Evolutionary conservation across 2,888 invertebrate species (phyloP).

Genomic region (Clusia tigrina): DNA sequence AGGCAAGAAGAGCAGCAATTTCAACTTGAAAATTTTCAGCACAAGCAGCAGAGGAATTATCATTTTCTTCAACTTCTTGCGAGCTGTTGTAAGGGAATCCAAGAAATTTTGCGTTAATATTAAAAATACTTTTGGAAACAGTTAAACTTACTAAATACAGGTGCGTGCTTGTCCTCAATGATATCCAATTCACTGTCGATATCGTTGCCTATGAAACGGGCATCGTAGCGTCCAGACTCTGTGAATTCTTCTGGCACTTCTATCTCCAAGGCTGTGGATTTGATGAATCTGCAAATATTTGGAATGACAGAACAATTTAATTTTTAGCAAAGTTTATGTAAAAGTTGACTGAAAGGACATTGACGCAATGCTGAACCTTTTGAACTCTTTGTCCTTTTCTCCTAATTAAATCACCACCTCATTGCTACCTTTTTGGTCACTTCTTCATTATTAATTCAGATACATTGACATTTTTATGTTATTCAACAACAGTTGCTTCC

Average conservation of each 20-base stretch:
- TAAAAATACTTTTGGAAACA: neutral
- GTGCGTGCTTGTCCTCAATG: conserved; percentile 82
- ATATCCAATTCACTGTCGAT: conserved; percentile 84
- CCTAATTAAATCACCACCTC: too few relatives aligned
- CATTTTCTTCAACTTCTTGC: conserved; percentile 81
- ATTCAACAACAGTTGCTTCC: too few relatives aligned
- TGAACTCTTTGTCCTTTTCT: too few relatives aligned
- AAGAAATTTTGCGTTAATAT: neutral
- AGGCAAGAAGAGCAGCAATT: conserved; percentile 81
- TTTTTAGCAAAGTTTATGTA: too few relatives aligned
- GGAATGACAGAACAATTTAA: too few relatives aligned
- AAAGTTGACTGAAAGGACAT: too few relatives aligned
- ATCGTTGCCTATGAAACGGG: conserved; percentile 84
- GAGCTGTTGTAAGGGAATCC: conserved; percentile 68
- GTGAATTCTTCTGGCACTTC: conserved; percentile 79
- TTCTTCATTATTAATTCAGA: too few relatives aligned
- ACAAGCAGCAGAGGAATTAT: conserved; percentile 83
- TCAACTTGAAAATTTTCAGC: conserved; percentile 84
- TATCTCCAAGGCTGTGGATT: conserved; percentile 80
- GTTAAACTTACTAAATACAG: conserved; percentile 78
- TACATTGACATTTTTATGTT: too few relatives aligned
- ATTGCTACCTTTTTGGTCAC: too few relatives aligned
- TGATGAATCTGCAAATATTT: conserved; percentile 70
- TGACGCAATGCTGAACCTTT: too few relatives aligned
- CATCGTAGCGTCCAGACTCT: conserved; percentile 77